phyloP scores from a whole-genome alignment of 2,797 vertebrate genomes.

The Pterois miles region DNA sequence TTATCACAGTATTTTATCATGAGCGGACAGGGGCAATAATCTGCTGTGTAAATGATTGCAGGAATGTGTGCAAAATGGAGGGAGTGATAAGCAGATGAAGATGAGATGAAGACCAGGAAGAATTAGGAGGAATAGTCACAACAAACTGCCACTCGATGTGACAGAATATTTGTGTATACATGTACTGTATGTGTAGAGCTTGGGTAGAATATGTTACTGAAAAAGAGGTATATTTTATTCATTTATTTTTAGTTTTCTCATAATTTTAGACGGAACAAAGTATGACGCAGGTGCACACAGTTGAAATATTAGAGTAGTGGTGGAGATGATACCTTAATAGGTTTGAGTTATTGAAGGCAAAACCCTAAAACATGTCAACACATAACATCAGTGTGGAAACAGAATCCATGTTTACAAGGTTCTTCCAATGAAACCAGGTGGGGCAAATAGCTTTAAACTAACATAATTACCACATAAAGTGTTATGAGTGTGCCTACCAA shows the following conservation, averaged over 20 bases:
- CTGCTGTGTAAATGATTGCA: slow-evolving; percentile 55
- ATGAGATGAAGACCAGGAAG: slow-evolving; percentile 20
- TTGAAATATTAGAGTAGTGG: background rate
- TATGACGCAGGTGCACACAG: background rate
- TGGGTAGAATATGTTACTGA: background rate
- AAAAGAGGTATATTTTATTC: background rate
- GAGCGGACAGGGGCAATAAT: slow-evolving; percentile 68
- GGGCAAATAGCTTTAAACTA: slow-evolving; percentile 18
- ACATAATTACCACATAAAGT: background rate
- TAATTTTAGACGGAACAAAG: background rate
- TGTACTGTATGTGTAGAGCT: background rate
- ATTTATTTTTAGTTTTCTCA: background rate
- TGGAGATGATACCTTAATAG: background rate
- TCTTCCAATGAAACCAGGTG: slow-evolving; percentile 18
- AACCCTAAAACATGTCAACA: background rate
- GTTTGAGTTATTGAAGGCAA: slow-evolving; percentile 3
- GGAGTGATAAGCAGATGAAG: slow-evolving; percentile 39
- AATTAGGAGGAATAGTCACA: background rate
- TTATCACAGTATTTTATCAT: slow-evolving; percentile 65
- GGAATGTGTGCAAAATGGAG: slow-evolving; percentile 37
- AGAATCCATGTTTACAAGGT: slow-evolving; percentile 28
- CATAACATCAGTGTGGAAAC: slow-evolving; percentile 18
- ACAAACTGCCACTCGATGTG: background rate
- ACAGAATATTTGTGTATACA: background rate
- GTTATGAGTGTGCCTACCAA: background rate